These are phyloP conservation scores for Petrocephalus schoutedeni DNA, from an alignment of 2,797 vertebrate species.

Conservation along the genomic window DNA sequence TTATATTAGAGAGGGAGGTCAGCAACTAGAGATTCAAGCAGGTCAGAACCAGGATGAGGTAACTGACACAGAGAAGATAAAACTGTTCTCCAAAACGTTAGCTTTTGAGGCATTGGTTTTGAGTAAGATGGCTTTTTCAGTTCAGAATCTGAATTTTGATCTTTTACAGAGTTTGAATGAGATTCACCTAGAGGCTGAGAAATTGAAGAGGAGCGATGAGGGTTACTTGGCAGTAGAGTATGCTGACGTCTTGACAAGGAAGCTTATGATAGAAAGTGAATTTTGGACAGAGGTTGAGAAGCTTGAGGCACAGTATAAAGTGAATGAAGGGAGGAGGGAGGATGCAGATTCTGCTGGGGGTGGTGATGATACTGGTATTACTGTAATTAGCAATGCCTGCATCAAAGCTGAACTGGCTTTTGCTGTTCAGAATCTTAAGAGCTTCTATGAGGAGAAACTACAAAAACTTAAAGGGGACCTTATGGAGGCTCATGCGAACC, in stretches of 20 bases:
- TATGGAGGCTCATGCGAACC: slow-evolving; percentile 63
- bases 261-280: slow-evolving; percentile 76
- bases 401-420: slow-evolving; percentile 81
- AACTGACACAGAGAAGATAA: slow-evolving; percentile 59
- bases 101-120: slow-evolving; percentile 81
- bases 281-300: slow-evolving; percentile 81
- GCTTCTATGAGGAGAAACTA: slow-evolving; percentile 73
- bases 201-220: slow-evolving; percentile 57
- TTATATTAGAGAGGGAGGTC: slow-evolving; percentile 55
- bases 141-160: slow-evolving; percentile 73
- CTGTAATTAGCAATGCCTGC: slow-evolving; percentile 54
- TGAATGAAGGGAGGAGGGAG: slow-evolving; percentile 13
- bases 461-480: slow-evolving; percentile 74
- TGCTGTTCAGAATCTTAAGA: slow-evolving; percentile 73
- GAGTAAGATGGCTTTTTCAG: slow-evolving; percentile 78
- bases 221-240: slow-evolving; percentile 61
- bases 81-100: slow-evolving; percentile 75
- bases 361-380: slow-evolving; percentile 37
- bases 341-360: slow-evolving; percentile 40
- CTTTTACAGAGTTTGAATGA: slow-evolving; percentile 67
- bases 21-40: slow-evolving; percentile 28
- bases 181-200: slow-evolving; percentile 66
- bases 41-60: slow-evolving; percentile 35
- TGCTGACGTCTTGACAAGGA: slow-evolving; percentile 73
- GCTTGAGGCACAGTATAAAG: slow-evolving; percentile 55